Base-by-base conservation (phyloP, 2,797 vertebrate species). In the Benthosema pterotum region DNA sequence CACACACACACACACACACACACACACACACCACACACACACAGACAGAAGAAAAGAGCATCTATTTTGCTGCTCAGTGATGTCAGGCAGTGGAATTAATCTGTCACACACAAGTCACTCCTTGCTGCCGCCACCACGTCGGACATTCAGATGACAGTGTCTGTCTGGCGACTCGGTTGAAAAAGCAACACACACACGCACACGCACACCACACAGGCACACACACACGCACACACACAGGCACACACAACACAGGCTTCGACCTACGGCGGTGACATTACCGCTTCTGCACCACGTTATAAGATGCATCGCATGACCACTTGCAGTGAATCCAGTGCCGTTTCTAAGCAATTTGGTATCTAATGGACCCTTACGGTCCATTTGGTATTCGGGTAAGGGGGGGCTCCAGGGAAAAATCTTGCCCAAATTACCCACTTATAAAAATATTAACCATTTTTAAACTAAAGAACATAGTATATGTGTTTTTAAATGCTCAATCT, bases 151-250 rank as follows among this genome's bases (percentile, higher is more conserved):
- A 83, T 65, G 59, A 75, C 46, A 71, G 63, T 52, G 42, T 83
- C 71, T 22, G 65, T 73, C 60, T 4, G 15, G 52, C 32, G 49
- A 8, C 53, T 57, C 28, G 57, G 78, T 81, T 7, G 75, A 75
- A 80, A 85, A 80, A 87, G 67, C 74, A 80, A 81, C n/a, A 82
- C 80, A 78, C 25, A 69, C 56, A 6, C n/a, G n/a, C n/a, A n/a
- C n/a, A n/a, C n/a, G n/a, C n/a, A n/a, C n/a, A n/a, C n/a, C n/a
- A n/a, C n/a, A n/a, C n/a, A n/a, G n/a, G n/a, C n/a, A n/a, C n/a
- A n/a, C n/a, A n/a, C n/a, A n/a, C n/a, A n/a, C n/a, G n/a, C n/a
- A n/a, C n/a, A n/a, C n/a, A n/a, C n/a, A n/a, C n/a, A n/a, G n/a
- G n/a, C n/a, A n/a, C n/a, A n/a, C n/a, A n/a, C n/a, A n/a, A n/a